Conservation (phyloP, 2,797 vertebrate genomes). For the Gymnoscopelus braueri region DNA sequence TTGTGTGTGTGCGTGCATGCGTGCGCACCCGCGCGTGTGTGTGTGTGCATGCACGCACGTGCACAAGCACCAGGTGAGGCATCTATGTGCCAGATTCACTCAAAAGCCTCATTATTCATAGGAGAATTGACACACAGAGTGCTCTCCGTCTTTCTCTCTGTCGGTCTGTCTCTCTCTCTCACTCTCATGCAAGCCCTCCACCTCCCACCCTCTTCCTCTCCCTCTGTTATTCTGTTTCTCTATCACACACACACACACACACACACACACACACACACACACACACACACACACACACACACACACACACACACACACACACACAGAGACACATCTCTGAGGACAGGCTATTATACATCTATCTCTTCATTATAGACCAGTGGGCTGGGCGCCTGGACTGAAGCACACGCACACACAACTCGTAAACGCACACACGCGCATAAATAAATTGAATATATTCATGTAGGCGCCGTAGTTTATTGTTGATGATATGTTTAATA, state of each 20-base stretch:
- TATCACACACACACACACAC: not conserved
- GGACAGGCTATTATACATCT: slow-evolving; percentile 56
- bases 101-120: slow-evolving; percentile 59
- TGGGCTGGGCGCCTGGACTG: slow-evolving; percentile 13
- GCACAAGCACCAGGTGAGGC: slow-evolving; percentile 26
- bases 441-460: not conserved
- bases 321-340: slow-evolving; percentile 29
- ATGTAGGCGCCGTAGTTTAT: no score
- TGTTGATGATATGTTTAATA: no score
- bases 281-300: not conserved
- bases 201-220: not conserved
- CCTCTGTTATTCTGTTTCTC: not conserved
- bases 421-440: not conserved
- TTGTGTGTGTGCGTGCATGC: slow-evolving; percentile 19
- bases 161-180: not conserved
- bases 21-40: slow-evolving; percentile 9
- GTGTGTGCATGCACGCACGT: not conserved
- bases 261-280: not conserved
- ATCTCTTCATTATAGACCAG: slow-evolving; percentile 41
- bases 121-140: slow-evolving; percentile 34
- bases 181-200: not conserved
- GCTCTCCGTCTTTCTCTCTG: not conserved
- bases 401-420: slow-evolving; percentile 2
- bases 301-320: not conserved
- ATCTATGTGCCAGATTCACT: slow-evolving; percentile 53